Percentiles rank a stretch among this genome's conserved stretches.
Conservation (phyloP, 2,888 invertebrate genomes). For the Cartodere bifasciata region DNA sequence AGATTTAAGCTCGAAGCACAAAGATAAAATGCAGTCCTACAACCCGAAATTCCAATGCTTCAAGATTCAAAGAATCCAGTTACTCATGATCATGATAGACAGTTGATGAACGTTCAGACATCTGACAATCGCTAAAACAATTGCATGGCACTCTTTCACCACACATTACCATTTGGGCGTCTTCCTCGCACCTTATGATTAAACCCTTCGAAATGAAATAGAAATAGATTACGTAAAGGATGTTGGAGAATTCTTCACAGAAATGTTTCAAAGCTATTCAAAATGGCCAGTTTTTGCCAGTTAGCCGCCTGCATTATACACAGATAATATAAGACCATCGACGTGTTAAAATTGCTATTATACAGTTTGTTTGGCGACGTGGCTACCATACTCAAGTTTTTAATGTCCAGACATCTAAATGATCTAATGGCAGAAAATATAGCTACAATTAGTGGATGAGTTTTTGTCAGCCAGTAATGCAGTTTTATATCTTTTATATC, state of each 20-base stretch:
- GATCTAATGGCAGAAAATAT: slow-evolving; percentile 12
- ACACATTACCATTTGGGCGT: slow-evolving; percentile 6
- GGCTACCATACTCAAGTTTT: slow-evolving; percentile 21
- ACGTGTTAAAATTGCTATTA: slow-evolving; percentile 32
- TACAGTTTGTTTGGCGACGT: slow-evolving; percentile 28
- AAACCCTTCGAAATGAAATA: neutral
- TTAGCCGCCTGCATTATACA: slow-evolving; percentile 14
- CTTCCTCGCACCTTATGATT: slow-evolving; percentile 4
- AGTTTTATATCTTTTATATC: no score
- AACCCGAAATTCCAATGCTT: slow-evolving; percentile 27
- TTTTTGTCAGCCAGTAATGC: no score
- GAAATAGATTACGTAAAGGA: neutral
- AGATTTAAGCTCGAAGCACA: neutral
- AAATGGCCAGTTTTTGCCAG: slow-evolving; percentile 17
- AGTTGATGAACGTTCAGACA: slow-evolving; percentile 32
- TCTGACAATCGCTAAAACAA: slow-evolving; percentile 23
- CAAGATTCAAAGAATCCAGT: slow-evolving; percentile 31
- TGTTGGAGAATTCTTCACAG: slow-evolving; percentile 15
- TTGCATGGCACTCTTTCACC: neutral
- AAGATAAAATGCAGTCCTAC: slow-evolving; percentile 18
- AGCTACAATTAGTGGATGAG: slow-evolving; percentile 11
- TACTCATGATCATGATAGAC: slow-evolving; percentile 32
- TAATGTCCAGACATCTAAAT: slow-evolving; percentile 11
- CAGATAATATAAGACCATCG: slow-evolving; percentile 25
- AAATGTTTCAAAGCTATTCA: slow-evolving; percentile 22